Conservation (phyloP, 2,113 vertebrate species). For the Pyrgilauda ruficollis region DNA sequence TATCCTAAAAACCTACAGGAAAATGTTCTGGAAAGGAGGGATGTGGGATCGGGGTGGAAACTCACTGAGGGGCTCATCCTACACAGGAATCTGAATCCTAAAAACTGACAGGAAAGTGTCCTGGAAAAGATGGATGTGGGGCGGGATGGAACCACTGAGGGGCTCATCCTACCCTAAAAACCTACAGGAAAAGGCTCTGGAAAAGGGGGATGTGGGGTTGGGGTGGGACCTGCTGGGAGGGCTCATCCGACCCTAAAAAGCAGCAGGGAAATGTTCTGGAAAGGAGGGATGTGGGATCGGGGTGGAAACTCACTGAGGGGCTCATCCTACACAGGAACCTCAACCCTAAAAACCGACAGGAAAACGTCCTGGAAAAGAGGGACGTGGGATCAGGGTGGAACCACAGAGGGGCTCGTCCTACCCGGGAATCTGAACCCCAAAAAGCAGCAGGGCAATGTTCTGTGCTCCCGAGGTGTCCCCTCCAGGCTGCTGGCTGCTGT, state of each 20-base stretch:
- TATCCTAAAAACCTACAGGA: neutral
- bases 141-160: neutral
- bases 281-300: no score
- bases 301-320: no score
- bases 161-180: neutral
- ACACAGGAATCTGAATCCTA: neutral
- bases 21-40: no score
- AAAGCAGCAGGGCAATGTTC: accelerated
- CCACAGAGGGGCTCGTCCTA: no score
- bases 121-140: neutral
- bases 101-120: neutral
- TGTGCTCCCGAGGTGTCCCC: neutral
- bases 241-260: neutral
- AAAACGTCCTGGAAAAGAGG: neutral
- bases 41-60: neutral
- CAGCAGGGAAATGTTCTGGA: neutral
- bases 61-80: no score
- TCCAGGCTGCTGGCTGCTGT: accelerated
- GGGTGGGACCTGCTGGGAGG: neutral
- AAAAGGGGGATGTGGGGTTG: no score
- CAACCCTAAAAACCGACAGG: no score
- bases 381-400: neutral
- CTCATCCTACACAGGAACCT: no score
- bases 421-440: neutral
- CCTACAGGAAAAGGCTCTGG: neutral